phyloP scores from a whole-genome alignment of 2,888 invertebrate species.

The Caenorhabditis afra region DNA sequence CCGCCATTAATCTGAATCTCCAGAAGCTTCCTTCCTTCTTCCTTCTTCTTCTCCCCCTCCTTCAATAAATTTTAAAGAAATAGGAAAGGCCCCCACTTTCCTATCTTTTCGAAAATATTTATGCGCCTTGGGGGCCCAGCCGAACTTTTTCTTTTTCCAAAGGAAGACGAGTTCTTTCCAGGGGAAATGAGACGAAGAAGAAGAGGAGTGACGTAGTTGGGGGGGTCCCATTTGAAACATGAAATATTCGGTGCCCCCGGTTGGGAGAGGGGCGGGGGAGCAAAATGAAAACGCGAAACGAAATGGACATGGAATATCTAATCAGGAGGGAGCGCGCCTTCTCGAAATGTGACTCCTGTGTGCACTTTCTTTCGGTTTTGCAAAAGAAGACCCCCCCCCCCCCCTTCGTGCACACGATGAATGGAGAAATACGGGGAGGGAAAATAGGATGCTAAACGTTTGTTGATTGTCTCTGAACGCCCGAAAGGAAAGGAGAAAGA shows the following conservation, averaged over 20 bases:
- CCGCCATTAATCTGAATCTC: no score
- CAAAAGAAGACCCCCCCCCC: background rate
- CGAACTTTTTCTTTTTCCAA: conserved; percentile 26
- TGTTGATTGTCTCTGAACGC: conserved; percentile 1
- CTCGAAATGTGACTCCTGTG: conserved; percentile 1
- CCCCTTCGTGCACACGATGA: no score
- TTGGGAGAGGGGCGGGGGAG: background rate
- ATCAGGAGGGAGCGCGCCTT: background rate
- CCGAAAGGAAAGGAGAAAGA: no score
- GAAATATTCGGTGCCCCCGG: conserved; percentile 1
- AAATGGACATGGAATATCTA: conserved; percentile 8
- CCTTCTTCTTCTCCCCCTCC: no score
- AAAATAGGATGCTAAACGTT: background rate
- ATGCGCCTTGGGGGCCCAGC: conserved; percentile 23
- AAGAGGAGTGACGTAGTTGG: background rate
- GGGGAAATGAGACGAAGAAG: no score
- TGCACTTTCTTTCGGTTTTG: background rate
- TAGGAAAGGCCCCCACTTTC: background rate
- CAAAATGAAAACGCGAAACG: background rate
- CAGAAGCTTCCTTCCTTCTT: no score
- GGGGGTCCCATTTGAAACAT: background rate
- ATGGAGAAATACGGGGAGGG: background rate
- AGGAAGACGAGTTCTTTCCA: no score
- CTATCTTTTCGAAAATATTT: conserved; percentile 12
- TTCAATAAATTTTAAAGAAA: background rate